Evolutionary conservation across 2,113 vertebrate genomes (phyloP), one percentile per base, ranked within the genome.

Genomic region (Origma solitaria): DNA sequence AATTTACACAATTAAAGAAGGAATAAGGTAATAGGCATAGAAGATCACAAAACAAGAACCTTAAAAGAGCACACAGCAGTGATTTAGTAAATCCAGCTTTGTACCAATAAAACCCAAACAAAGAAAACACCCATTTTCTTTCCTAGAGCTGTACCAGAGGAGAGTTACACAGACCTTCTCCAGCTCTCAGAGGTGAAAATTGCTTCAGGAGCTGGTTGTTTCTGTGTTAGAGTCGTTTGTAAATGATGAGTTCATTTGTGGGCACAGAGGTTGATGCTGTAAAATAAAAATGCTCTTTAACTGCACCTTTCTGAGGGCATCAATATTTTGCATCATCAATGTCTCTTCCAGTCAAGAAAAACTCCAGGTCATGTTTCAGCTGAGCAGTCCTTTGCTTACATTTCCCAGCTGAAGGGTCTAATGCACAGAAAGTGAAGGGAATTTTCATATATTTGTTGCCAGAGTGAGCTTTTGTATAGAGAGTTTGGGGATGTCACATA

Each of bases 271-370:
- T 23, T 81, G 90, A 53, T 70, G 31, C 9, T 70, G 62, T 49
- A 86, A 92, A 88, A 83, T 44, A 94, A 92, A 88, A 90, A 75
- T 13, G 49, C 18, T 83, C 60, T 92, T 90, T 84, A 93, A 75
- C 69, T 64, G 65, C 64, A 35, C 57, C 53, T 78, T 93, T 94
- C 82, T 82, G 53, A 86, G 57, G 37, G 45, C 82, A 77, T 86
- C 92, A 56, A 64, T 78, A 90, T 31, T 60, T 81, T 61, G 80
- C 31, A 81, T 84, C 60, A 84, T 84, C 72, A 86, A 40, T 81
- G 72, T 78, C 79, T 96, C 47, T 86, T 88, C 82, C 64, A 64
- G 81, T 92, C 85, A 93, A 77, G 88, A 90, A 96, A 95, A 92
- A 40, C 58, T 60, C 13, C 53, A 93, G 87, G 79, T 70, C 78